Evolutionary conservation across 2,797 vertebrate genomes (phyloP).

Genomic region (Malurus splendens): DNA sequence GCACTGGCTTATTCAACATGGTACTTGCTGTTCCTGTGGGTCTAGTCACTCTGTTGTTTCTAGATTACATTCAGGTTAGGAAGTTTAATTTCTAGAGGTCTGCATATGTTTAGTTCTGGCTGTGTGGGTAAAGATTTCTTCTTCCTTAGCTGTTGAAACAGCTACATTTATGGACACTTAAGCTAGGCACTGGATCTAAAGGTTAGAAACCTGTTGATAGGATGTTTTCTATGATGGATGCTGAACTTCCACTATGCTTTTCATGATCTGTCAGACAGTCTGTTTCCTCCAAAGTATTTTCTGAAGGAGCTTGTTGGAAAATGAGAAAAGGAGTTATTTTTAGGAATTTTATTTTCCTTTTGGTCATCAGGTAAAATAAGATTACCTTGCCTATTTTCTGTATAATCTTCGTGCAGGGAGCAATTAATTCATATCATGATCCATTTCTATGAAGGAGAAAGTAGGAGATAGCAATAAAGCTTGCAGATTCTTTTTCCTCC

Average conservation of each 20-base stretch:
- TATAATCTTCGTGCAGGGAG: not conserved
- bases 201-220: not conserved
- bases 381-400: not conserved
- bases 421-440: not conserved
- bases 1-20: not conserved
- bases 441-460: not conserved
- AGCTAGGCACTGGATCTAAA: not conserved
- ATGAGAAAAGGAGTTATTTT: not conserved
- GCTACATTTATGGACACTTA: not conserved
- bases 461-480: not conserved
- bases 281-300: not conserved
- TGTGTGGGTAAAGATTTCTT: not conserved
- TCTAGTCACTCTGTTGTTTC: not conserved
- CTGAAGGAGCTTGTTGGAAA: not conserved
- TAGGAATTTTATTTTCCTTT: not conserved
- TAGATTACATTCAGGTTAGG: not conserved
- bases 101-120: not conserved
- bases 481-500: not conserved
- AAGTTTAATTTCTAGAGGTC: not conserved
- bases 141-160: not conserved
- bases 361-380: not conserved
- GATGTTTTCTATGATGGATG: not conserved
- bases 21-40: not conserved
- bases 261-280: not conserved
- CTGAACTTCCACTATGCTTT: not conserved